A percentile compares a stretch with the other conserved stretches of the same genome.
phyloP scores from a whole-genome alignment of 2,797 vertebrate species.

The Epinephelus malabaricus region DNA sequence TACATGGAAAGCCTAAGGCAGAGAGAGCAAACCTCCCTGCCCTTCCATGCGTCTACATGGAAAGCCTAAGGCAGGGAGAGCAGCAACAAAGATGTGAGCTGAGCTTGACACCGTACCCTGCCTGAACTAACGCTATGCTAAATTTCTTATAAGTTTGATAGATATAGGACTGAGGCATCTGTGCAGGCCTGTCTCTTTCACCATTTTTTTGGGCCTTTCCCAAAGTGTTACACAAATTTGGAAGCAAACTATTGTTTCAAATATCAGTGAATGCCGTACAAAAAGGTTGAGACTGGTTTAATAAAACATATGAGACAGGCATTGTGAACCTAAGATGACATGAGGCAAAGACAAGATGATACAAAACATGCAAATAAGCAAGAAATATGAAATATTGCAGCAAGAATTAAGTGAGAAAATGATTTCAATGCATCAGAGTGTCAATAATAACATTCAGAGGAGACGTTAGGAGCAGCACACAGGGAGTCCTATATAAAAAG shows the following conservation, averaged over 20 bases:
- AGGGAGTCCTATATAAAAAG: not conserved
- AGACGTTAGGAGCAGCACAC: not conserved
- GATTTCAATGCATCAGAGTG: slow-evolving; percentile 20
- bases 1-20: no score
- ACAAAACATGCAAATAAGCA: slow-evolving; percentile 31
- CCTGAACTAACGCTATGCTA: no score
- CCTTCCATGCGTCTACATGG: no score
- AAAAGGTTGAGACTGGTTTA: not conserved
- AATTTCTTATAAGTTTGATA: no score
- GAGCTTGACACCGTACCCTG: no score
- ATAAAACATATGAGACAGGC: no score
- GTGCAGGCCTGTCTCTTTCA: not conserved
- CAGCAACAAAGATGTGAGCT: no score
- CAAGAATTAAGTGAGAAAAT: slow-evolving; percentile 7
- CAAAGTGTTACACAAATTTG: not conserved
- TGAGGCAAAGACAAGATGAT: not conserved
- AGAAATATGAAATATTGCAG: slow-evolving; percentile 5
- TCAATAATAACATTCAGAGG: slow-evolving; percentile 40
- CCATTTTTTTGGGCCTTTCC: not conserved
- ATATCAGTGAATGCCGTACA: not conserved
- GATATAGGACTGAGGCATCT: not conserved
- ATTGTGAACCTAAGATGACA: not conserved
- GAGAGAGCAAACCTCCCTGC: no score
- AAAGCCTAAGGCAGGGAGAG: no score
- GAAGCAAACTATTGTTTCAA: not conserved